Base-by-base conservation (phyloP, 2,797 vertebrate genomes). In the Aplochiton taeniatus region DNA sequence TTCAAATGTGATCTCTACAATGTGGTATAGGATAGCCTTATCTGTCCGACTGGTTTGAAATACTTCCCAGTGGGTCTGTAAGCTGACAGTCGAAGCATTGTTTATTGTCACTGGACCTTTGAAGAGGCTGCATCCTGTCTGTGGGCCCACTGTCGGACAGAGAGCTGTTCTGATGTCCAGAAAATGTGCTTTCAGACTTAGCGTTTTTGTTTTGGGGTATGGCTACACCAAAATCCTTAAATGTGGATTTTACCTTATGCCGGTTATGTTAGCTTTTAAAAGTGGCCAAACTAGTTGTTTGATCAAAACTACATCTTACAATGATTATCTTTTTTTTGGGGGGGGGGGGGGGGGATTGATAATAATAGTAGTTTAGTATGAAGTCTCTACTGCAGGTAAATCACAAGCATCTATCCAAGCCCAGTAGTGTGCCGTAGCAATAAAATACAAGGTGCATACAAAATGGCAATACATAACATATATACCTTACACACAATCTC, bases 101-200 rank as follows among this genome's bases (percentile, higher is more conserved):
- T 87, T 90, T 89, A 81, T 88, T 80, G 79, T 82, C 61, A 46
- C 73, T 63, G 68, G 69, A 58, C 48, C 74, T 85, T 88, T 88
- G 79, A 88, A 85, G 75, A 70, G 50, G 51, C 76, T 60, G 74
- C 80, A 78, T 89, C 82, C 85, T 85, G 83, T 67, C 74, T 75
- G 47, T 65, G 65, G 68, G 74, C 66, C 78, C 79, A 81, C 60
- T 79, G 76, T 71, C 60, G 70, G 68, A 77, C 76, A 68, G 14
- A 73, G 62, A 59, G 75, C 57, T 70, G 52, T 65, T 69, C 66
- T 52, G 58, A 68, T 75, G 72, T 83, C 78, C 81, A 77, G 61
- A 69, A 55, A 63, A 13, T 11, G 58, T 68, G 66, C 44, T 57
- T 51, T 65, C 49, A 20, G 8, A 43, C 58, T 63, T 46, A 58